Percentiles rank a stretch among this genome's conserved stretches.
Evolutionary conservation across 2,113 vertebrate genomes (phyloP).

Genomic region (Hippoglossus stenolepis): DNA sequence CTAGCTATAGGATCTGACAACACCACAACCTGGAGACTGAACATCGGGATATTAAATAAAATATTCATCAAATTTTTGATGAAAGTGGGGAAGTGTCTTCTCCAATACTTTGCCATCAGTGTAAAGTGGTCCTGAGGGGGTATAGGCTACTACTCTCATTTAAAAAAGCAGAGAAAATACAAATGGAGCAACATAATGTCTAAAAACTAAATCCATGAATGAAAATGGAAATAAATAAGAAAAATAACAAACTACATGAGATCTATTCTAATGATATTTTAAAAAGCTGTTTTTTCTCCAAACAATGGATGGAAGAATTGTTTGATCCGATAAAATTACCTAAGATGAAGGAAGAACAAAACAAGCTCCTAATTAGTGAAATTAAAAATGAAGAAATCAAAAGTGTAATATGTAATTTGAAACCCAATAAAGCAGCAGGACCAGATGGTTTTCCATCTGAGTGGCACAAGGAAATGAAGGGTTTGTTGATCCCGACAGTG

Average conservation of each 20-base stretch:
- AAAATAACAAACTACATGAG: neutral
- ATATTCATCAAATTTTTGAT: too few relatives aligned
- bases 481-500: neutral
- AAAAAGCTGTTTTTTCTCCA: neutral
- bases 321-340: neutral
- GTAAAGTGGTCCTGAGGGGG: neutral
- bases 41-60: too few relatives aligned
- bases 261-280: neutral
- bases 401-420: neutral
- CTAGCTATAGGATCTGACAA: too few relatives aligned
- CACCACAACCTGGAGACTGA: too few relatives aligned
- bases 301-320: neutral
- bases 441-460: neutral
- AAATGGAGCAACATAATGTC: neutral
- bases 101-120: neutral
- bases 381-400: conserved; percentile 12
- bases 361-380: neutral
- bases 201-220: neutral
- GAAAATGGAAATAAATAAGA: neutral
- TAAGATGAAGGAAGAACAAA: neutral
- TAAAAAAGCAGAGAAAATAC: neutral
- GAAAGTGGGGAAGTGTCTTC: neutral
- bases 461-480: neutral
- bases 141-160: neutral
- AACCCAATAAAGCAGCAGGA: neutral